Percentiles rank a stretch among this genome's conserved stretches.
Conservation (phyloP, 2,113 vertebrate species). For the Eonycteris spelaea region DNA sequence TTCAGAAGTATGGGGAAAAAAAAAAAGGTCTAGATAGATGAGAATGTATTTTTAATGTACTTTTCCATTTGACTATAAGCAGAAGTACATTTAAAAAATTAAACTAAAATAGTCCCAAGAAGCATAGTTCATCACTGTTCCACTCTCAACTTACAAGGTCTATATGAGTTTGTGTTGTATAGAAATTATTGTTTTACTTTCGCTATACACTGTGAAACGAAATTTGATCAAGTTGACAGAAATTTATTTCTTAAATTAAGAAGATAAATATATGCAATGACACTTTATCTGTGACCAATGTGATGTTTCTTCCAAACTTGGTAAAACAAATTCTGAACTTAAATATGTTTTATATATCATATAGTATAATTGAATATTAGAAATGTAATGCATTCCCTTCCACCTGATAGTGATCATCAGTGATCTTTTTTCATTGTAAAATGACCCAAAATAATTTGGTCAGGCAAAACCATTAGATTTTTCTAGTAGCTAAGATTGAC, state of each 20-base stretch:
- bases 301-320: neutral
- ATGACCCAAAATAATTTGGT: neutral
- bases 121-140: slow-evolving; percentile 3
- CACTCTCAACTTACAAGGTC: neutral
- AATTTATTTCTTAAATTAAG: neutral
- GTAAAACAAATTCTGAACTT: neutral
- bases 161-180: neutral
- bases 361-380: neutral
- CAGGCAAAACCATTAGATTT: neutral
- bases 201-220: neutral
- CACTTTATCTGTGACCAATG: neutral
- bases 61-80: slow-evolving; percentile 23
- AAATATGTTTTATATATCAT: neutral
- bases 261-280: neutral
- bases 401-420: neutral
- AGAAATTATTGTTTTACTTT: slow-evolving; percentile 10
- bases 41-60: slow-evolving; percentile 18
- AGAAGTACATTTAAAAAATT: slow-evolving; percentile 44
- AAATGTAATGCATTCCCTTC: neutral
- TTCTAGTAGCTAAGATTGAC: neutral
- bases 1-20: neutral
- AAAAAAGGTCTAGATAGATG: neutral
- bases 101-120: slow-evolving; percentile 28
- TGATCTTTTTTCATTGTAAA: neutral
- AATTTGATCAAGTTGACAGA: neutral